Percentiles rank a stretch among this genome's conserved stretches.
phyloP scores from a whole-genome alignment of 2,797 vertebrate genomes.

The Danio albolineatus region DNA sequence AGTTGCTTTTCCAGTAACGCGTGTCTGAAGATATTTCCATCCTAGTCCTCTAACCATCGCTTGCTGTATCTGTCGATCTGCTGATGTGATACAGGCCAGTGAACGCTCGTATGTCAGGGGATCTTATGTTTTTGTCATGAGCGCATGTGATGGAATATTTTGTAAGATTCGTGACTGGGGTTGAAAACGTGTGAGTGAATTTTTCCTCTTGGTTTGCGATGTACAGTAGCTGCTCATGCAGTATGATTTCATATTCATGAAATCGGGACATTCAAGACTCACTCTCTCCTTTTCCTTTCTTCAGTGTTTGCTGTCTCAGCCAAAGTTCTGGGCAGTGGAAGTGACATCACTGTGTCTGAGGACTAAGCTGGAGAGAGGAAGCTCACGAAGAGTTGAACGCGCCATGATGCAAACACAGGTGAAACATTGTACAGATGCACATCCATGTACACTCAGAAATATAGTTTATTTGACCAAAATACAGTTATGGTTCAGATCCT shows the following conservation, averaged over 20 bases:
- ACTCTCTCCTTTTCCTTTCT: background rate
- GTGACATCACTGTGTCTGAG: constrained; percentile 88
- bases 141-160: background rate
- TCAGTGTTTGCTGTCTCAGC: constrained; percentile 92
- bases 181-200: background rate
- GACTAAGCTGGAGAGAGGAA: constrained; percentile 89
- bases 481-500: no score
- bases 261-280: background rate
- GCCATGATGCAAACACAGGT: constrained; percentile 98
- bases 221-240: background rate
- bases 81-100: constrained; percentile 34
- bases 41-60: constrained; percentile 8
- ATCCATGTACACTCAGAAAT: background rate
- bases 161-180: background rate
- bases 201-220: background rate
- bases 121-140: background rate
- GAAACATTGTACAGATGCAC: constrained; percentile 19
- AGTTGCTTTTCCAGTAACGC: constrained; percentile 40
- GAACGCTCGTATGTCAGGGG: background rate
- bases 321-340: constrained; percentile 93
- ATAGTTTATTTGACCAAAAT: background rate
- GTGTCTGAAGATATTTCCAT: constrained; percentile 44
- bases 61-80: constrained; percentile 1
- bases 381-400: constrained; percentile 87
- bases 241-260: constrained; percentile 10